These are phyloP conservation scores for Gadopsis marmoratus DNA, from an alignment of 2,797 vertebrate species.

Conservation along the genomic window DNA sequence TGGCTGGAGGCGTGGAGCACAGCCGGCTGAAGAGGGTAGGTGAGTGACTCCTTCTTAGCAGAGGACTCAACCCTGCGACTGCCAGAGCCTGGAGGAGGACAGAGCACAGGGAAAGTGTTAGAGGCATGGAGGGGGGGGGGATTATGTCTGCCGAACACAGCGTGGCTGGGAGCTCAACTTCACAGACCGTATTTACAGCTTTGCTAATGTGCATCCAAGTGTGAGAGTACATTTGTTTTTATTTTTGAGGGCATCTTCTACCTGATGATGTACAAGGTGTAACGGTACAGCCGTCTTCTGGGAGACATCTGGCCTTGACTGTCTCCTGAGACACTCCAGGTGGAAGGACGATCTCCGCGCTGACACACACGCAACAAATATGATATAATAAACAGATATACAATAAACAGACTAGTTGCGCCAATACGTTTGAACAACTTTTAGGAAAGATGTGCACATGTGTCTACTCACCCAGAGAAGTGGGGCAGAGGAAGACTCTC, in stretches of 20 bases:
- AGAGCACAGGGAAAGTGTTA: slow-evolving; percentile 1
- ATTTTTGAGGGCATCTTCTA: slow-evolving; percentile 57
- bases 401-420: neutral
- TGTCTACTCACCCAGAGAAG: slow-evolving; percentile 87
- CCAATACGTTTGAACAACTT: neutral
- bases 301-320: slow-evolving; percentile 90
- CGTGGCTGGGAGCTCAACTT: neutral
- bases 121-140: neutral
- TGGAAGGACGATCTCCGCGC: slow-evolving; percentile 97
- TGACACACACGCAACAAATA: slow-evolving; percentile 61
- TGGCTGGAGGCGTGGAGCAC: slow-evolving; percentile 90
- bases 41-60: slow-evolving; percentile 95
- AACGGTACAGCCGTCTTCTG: slow-evolving; percentile 95
- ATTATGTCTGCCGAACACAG: neutral
- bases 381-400: no score
- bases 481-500: slow-evolving; percentile 93
- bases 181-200: neutral
- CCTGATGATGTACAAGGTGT: slow-evolving; percentile 97
- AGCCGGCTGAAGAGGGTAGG: slow-evolving; percentile 90
- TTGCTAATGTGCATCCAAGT: slow-evolving; percentile 9
- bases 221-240: neutral
- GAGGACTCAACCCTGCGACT: slow-evolving; percentile 94
- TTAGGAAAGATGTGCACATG: neutral
- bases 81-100: slow-evolving; percentile 88
- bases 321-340: slow-evolving; percentile 95